Conservation (phyloP, 2,113 vertebrate species). For the Gadus chalcogrammus region DNA sequence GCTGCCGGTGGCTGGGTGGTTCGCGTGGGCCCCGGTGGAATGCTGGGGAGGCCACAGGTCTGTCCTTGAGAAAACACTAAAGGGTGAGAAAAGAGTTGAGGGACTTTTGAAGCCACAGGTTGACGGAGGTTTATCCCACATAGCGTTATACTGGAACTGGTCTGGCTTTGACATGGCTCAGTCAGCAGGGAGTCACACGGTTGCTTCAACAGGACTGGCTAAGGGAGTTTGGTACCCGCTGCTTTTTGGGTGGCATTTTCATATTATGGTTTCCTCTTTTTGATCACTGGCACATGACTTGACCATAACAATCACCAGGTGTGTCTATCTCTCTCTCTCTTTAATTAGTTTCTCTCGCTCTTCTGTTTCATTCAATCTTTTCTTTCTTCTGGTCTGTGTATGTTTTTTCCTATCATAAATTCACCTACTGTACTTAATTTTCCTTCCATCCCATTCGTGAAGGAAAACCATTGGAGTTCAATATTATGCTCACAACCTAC, state of each 20-base stretch:
- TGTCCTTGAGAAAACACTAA: slow-evolving; percentile 37
- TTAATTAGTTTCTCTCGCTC: neutral
- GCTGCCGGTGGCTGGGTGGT: slow-evolving; percentile 51
- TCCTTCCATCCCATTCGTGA: too few relatives aligned
- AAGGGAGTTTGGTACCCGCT: too few relatives aligned
- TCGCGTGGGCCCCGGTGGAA: slow-evolving; percentile 51
- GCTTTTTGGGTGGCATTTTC: too few relatives aligned
- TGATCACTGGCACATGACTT: too few relatives aligned
- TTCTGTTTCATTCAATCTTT: too few relatives aligned
- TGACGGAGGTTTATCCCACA: slow-evolving; percentile 49
- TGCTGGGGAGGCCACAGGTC: slow-evolving; percentile 32
- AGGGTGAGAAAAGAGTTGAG: slow-evolving; percentile 45
- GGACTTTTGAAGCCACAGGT: slow-evolving; percentile 20
- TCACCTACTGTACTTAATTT: too few relatives aligned
- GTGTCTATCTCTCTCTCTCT: slow-evolving; percentile 1
- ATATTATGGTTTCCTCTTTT: too few relatives aligned
- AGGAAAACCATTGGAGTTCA: too few relatives aligned
- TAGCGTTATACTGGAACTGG: slow-evolving; percentile 24
- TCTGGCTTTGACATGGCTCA: slow-evolving; percentile 10
- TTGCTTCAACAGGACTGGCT: neutral
- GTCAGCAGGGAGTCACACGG: neutral
- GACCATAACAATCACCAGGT: too few relatives aligned
- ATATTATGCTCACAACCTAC: too few relatives aligned
- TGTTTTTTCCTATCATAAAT: too few relatives aligned
- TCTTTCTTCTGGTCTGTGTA: too few relatives aligned